Conservation (phyloP, 2,888 invertebrate species). For the Drepana falcataria region DNA sequence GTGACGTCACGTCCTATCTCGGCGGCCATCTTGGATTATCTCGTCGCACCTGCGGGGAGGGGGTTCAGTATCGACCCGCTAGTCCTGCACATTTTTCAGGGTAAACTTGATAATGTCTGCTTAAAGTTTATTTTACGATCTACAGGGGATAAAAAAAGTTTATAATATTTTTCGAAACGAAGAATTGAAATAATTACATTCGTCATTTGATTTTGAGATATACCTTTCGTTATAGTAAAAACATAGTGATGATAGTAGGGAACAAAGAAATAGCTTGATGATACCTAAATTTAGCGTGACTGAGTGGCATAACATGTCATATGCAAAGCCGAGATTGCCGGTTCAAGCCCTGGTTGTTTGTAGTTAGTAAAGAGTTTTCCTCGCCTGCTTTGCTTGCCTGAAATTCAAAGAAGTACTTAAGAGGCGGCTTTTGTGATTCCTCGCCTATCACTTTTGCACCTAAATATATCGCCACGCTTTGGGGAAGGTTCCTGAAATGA, state of each 20-base stretch:
- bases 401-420: too few relatives aligned
- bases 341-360: too few relatives aligned
- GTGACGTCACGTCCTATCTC: constrained; percentile 80
- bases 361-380: too few relatives aligned
- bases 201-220: not conserved
- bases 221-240: too few relatives aligned
- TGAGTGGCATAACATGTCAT: too few relatives aligned
- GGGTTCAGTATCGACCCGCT: constrained; percentile 66
- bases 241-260: not conserved
- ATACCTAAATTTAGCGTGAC: too few relatives aligned
- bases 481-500: too few relatives aligned
- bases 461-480: too few relatives aligned
- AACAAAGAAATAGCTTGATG: not conserved
- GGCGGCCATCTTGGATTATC: constrained; percentile 80
- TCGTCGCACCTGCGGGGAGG: constrained; percentile 76
- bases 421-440: too few relatives aligned
- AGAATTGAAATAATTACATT: not conserved
- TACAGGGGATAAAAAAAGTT: constrained; percentile 6
- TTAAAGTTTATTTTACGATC: constrained; percentile 23
- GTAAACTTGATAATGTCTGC: constrained; percentile 46
- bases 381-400: too few relatives aligned
- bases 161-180: not conserved
- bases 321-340: too few relatives aligned
- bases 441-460: too few relatives aligned
- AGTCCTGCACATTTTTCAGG: constrained; percentile 70